phyloP scores from a whole-genome alignment of 53 echinoderm and acorn worm species.

The Antedon mediterranea region DNA sequence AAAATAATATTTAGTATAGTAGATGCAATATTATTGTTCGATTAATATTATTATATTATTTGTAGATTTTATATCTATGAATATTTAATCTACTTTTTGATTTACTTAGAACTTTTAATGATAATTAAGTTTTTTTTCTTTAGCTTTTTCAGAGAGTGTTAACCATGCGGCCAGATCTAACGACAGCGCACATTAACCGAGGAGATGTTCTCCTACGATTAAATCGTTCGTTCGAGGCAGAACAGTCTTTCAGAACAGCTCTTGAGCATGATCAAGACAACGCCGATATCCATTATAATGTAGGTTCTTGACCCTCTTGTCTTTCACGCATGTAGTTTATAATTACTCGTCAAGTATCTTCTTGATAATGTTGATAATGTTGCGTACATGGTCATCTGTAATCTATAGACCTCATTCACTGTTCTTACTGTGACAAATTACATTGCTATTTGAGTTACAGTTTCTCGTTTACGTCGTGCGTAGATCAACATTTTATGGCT shows the following conservation, averaged over 20 bases:
- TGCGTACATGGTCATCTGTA: neutral
- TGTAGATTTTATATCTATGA: too few species aligned
- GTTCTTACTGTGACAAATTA: neutral
- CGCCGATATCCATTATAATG: constrained; percentile 53
- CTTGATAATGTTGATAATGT: neutral
- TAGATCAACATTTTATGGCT: neutral
- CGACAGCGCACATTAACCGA: constrained; percentile 50
- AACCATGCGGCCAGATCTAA: constrained; percentile 44
- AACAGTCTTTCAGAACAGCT: constrained; percentile 17
- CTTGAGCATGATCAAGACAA: constrained; percentile 26
- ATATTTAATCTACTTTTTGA: too few species aligned
- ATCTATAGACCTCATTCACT: neutral
- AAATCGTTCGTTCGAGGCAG: constrained; percentile 26
- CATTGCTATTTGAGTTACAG: neutral
- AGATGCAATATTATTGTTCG: too few species aligned
- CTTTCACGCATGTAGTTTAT: neutral
- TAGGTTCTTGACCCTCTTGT: constrained; percentile 14
- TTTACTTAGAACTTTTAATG: too few species aligned
- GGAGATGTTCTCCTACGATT: constrained; percentile 35
- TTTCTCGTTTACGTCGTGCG: neutral
- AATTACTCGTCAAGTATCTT: neutral
- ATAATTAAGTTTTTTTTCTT: too few species aligned
- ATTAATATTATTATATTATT: too few species aligned
- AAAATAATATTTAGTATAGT: too few species aligned
- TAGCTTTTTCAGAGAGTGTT: constrained; percentile 45